Evolutionary conservation across 2,888 invertebrate genomes (phyloP).

Genomic region (Conistra vaccinii): DNA sequence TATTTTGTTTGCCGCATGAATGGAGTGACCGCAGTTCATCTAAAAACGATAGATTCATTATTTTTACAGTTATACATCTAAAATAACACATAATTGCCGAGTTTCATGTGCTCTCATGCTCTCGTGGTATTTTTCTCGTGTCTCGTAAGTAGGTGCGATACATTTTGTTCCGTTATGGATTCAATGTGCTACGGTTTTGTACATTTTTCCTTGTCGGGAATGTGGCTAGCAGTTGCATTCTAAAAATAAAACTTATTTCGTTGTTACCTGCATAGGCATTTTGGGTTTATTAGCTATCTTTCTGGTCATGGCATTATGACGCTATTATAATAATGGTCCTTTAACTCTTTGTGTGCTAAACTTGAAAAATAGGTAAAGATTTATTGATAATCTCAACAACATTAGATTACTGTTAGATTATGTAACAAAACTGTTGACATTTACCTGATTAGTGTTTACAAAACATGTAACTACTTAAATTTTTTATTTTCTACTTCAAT

Average conservation of each 20-base stretch:
- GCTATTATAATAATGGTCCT: not conserved
- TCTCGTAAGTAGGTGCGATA: constrained; percentile 33
- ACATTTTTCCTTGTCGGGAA: constrained; percentile 55
- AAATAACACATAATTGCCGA: constrained; percentile 73
- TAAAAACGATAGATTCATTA: constrained; percentile 70
- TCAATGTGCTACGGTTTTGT: constrained; percentile 43
- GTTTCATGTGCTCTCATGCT: constrained; percentile 60
- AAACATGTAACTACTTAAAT: not conserved
- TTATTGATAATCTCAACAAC: not conserved
- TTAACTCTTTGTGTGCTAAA: constrained; percentile 14
- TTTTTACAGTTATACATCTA: constrained; percentile 76
- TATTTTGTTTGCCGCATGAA: constrained; percentile 77
- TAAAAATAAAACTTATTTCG: constrained; percentile 60
- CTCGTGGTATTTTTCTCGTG: constrained; percentile 53
- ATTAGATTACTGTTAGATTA: not conserved
- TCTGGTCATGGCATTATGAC: not conserved
- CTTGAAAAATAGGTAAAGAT: not conserved
- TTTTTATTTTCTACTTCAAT: not conserved
- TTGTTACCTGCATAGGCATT: constrained; percentile 36
- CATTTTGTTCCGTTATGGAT: constrained; percentile 56
- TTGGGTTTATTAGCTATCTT: constrained; percentile 17
- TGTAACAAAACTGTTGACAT: constrained; percentile 3
- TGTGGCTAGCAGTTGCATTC: constrained; percentile 48
- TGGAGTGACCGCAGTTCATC: constrained; percentile 71
- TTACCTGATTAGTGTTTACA: constrained; percentile 19